These are phyloP conservation scores for Aurelia sp. DNA, from an alignment of 30 jellyfish, hydroid and myxozoan species.

Conservation along the genomic window DNA sequence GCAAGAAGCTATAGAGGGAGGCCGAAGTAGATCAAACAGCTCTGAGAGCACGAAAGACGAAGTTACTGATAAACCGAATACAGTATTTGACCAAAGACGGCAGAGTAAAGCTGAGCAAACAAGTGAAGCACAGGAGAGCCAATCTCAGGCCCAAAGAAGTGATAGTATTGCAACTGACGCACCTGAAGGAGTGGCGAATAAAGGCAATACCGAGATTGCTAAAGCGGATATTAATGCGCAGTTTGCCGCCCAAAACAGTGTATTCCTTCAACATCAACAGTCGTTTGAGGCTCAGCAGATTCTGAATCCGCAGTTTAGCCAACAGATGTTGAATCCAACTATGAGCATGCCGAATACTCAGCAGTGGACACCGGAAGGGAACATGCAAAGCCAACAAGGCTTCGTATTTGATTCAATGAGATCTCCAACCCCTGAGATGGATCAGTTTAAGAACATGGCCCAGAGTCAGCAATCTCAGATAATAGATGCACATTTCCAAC, in stretches of 20 bases:
- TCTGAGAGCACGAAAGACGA: constrained; percentile 13
- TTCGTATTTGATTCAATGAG: constrained; percentile 68
- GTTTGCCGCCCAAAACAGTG: constrained; percentile 7
- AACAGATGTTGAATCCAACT: not conserved
- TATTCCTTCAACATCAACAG: constrained; percentile 17
- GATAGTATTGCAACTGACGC: not conserved
- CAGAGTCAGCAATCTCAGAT: not conserved
- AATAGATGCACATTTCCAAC: constrained; percentile 21
- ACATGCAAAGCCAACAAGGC: constrained; percentile 42
- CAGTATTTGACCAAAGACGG: constrained; percentile 42
- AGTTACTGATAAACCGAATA: constrained; percentile 5
- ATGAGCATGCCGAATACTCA: constrained; percentile 17
- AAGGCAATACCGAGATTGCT: not conserved
- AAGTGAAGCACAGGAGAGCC: not conserved
- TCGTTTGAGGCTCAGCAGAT: constrained; percentile 37
- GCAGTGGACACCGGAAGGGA: constrained; percentile 37
- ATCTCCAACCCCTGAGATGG: constrained; percentile 94
- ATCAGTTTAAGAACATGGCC: constrained; percentile 11
- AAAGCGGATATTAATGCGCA: not conserved
- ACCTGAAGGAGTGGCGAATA: not conserved
- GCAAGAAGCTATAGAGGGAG: not conserved
- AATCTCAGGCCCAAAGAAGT: not conserved
- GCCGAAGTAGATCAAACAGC: not conserved
- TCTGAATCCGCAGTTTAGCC: not conserved
- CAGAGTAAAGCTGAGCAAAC: not conserved